These are phyloP conservation scores for Eristalis tenax DNA, from an alignment of 2,888 invertebrate species.

Conservation along the genomic window DNA sequence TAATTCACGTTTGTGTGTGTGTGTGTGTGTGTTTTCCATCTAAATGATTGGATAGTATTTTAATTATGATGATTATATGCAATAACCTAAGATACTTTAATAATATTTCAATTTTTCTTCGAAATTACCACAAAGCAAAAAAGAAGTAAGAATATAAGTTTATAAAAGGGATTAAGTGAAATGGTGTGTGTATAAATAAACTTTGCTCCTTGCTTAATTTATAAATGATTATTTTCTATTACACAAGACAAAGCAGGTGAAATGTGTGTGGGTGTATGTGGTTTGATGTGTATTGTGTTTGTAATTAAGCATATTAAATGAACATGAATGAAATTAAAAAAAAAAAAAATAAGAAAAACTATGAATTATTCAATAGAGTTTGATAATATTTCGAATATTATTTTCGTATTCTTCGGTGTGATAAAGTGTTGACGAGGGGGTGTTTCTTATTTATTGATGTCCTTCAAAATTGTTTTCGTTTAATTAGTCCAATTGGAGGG, in stretches of 20 bases:
- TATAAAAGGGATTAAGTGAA: slow-evolving; percentile 36
- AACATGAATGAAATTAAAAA: slow-evolving; percentile 33
- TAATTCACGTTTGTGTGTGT: slow-evolving; percentile 52
- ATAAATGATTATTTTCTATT: slow-evolving; percentile 43
- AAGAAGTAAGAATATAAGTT: slow-evolving; percentile 31
- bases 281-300: slow-evolving; percentile 25
- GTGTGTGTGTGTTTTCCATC: slow-evolving; percentile 9
- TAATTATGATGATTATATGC: slow-evolving; percentile 64
- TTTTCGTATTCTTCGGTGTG: slow-evolving; percentile 67
- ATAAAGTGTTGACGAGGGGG: slow-evolving; percentile 74
- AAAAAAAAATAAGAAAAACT: slow-evolving; percentile 33
- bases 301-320: slow-evolving; percentile 43
- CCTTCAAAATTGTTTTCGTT: slow-evolving; percentile 55
- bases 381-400: slow-evolving; percentile 73
- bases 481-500: slow-evolving; percentile 77
- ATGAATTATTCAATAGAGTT: slow-evolving; percentile 49
- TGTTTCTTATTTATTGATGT: slow-evolving; percentile 7
- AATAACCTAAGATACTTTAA: slow-evolving; percentile 59
- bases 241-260: slow-evolving; percentile 55
- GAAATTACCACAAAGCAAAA: slow-evolving; percentile 36
- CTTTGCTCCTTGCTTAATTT: slow-evolving; percentile 64
- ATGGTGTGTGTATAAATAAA: slow-evolving; percentile 63
- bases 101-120: slow-evolving; percentile 50
- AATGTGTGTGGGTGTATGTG: slow-evolving; percentile 24
- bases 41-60: slow-evolving; percentile 51